phyloP scores from a whole-genome alignment of 2,888 invertebrate genomes.

The Drosophila merina region DNA sequence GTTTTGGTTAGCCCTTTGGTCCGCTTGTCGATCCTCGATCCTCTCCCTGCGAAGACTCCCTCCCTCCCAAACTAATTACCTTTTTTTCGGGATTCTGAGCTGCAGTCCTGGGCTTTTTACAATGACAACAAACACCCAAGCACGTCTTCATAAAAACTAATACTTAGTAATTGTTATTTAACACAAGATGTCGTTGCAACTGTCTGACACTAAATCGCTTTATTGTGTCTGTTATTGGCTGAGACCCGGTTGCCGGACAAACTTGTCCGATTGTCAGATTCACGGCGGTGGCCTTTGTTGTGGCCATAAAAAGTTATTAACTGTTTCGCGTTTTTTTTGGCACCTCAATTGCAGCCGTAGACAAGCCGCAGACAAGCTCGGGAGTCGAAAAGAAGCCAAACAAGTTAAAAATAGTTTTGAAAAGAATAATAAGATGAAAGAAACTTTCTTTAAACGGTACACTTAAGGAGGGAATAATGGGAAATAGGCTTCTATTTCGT shows the following conservation, averaged over 20 bases:
- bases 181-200: slow-evolving; percentile 76
- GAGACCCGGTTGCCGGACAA: slow-evolving; percentile 29
- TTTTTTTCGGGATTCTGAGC: not conserved
- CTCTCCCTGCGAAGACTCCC: not conserved
- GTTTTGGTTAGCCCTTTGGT: slow-evolving; percentile 71
- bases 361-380: slow-evolving; percentile 38
- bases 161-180: slow-evolving; percentile 74
- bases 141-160: slow-evolving; percentile 70
- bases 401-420: slow-evolving; percentile 40
- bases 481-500: not conserved
- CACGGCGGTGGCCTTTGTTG: slow-evolving; percentile 37
- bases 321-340: slow-evolving; percentile 35
- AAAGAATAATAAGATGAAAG: slow-evolving; percentile 15
- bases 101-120: slow-evolving; percentile 41
- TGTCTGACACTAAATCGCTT: slow-evolving; percentile 44
- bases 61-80: slow-evolving; percentile 33
- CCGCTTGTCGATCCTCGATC: not conserved
- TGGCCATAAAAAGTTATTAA: slow-evolving; percentile 45
- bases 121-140: slow-evolving; percentile 45
- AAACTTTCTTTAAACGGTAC: slow-evolving; percentile 33
- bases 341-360: slow-evolving; percentile 44
- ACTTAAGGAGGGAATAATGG: slow-evolving; percentile 1
- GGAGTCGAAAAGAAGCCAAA: slow-evolving; percentile 31
- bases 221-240: slow-evolving; percentile 9
- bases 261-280: slow-evolving; percentile 47